Evolutionary conservation across 2,888 invertebrate genomes (phyloP).

Genomic region (Caenorhabditis sulstoni): DNA sequence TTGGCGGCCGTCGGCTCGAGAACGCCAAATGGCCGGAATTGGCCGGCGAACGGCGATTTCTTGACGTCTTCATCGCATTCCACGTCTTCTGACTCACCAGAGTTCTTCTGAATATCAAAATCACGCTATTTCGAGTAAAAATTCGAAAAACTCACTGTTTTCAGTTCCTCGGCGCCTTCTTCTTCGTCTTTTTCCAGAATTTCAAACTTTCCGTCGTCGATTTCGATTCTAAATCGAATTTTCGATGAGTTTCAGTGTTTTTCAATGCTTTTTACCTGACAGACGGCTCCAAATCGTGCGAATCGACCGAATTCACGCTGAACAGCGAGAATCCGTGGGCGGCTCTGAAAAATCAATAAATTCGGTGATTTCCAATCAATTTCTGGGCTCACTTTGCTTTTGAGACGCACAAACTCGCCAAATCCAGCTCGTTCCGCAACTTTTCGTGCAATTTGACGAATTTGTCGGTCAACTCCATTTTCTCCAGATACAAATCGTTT

Average conservation of each 20-base stretch:
- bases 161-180: conserved; percentile 6
- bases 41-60: conserved; percentile 27
- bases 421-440: conserved; percentile 26
- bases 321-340: conserved; percentile 53
- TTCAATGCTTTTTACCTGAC: conserved; percentile 21
- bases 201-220: conserved; percentile 18
- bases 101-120: conserved; percentile 2
- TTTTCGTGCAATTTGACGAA: conserved; percentile 32
- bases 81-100: conserved; percentile 46
- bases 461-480: conserved; percentile 38
- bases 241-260: neutral
- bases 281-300: conserved; percentile 57
- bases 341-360: conserved; percentile 38
- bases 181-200: conserved; percentile 19
- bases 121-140: neutral
- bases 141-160: conserved; percentile 2
- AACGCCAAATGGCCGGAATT: conserved; percentile 65
- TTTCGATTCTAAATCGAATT: conserved; percentile 24
- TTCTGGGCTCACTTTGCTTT: conserved; percentile 58
- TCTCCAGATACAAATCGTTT: conserved; percentile 44
- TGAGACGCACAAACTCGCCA: conserved; percentile 55
- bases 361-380: neutral
- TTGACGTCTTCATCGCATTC: conserved; percentile 24
- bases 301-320: conserved; percentile 54
- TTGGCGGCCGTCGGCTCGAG: conserved; percentile 61